phyloP scores from a whole-genome alignment of 2,797 vertebrate species.

The Aphelocoma californica region DNA sequence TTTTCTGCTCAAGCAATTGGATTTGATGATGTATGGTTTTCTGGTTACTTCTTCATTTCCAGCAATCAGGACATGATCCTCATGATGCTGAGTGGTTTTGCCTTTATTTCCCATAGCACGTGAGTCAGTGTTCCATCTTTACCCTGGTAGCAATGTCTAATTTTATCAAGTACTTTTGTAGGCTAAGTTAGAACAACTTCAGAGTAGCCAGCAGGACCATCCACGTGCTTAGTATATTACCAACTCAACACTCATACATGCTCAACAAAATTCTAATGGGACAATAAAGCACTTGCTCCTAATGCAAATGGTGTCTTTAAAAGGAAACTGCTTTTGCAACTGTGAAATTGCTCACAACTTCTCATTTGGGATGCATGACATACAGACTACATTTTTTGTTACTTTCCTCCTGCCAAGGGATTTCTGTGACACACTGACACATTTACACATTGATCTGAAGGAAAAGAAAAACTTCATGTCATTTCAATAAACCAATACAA shows the following conservation, averaged over 20 bases:
- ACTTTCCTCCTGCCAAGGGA: neutral
- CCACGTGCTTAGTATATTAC: neutral
- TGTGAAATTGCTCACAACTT: neutral
- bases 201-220: neutral
- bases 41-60: neutral
- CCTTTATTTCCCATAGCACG: neutral
- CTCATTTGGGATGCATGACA: neutral
- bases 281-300: neutral
- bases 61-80: neutral
- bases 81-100: neutral
- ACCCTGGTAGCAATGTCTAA: neutral
- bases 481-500: neutral
- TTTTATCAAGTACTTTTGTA: neutral
- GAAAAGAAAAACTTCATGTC: neutral
- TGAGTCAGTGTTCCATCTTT: neutral
- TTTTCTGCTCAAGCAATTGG: neutral
- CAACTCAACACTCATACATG: neutral
- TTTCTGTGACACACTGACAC: neutral
- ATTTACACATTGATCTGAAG: neutral
- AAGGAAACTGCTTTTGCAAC: neutral
- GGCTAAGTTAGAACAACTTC: neutral
- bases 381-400: neutral
- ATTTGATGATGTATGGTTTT: neutral
- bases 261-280: neutral
- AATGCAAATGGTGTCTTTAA: neutral